Percentiles rank a stretch among this genome's conserved stretches.
phyloP scores from a whole-genome alignment of 2,888 invertebrate genomes.

The Stomorhina lunata region DNA sequence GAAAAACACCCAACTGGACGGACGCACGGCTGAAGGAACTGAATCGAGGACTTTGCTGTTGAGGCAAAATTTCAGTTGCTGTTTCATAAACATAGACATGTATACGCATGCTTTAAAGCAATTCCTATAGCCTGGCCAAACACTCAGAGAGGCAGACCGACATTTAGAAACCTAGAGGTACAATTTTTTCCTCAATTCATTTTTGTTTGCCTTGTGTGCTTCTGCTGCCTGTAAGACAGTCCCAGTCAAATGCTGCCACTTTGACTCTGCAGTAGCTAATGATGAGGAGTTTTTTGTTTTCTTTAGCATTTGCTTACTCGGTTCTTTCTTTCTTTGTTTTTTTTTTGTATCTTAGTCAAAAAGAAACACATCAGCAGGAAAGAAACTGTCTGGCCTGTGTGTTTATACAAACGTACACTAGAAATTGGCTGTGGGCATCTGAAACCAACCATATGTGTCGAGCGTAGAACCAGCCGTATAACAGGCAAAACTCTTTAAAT shows the following conservation, averaged over 20 bases:
- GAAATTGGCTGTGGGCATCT: slow-evolving; percentile 38
- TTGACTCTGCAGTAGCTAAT: slow-evolving; percentile 58
- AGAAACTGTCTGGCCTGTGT: slow-evolving; percentile 35
- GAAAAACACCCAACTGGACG: not conserved
- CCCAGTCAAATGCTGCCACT: slow-evolving; percentile 23
- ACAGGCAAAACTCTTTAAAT: slow-evolving; percentile 53
- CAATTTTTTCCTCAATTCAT: slow-evolving; percentile 4
- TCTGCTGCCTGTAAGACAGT: not conserved
- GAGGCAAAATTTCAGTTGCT: slow-evolving; percentile 16
- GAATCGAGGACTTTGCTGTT: slow-evolving; percentile 30
- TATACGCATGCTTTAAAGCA: slow-evolving; percentile 56
- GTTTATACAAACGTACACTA: slow-evolving; percentile 41
- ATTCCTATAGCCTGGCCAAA: slow-evolving; percentile 34
- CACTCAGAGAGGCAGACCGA: slow-evolving; percentile 3
- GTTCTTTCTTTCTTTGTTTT: not conserved
- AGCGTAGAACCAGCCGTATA: slow-evolving; percentile 28
- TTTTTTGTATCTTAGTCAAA: not conserved
- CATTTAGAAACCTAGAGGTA: slow-evolving; percentile 45
- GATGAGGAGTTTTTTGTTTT: slow-evolving; percentile 53
- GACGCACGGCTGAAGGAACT: not conserved
- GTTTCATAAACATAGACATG: slow-evolving; percentile 36
- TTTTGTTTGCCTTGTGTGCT: slow-evolving; percentile 26
- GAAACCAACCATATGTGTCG: slow-evolving; percentile 41
- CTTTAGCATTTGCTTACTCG: not conserved
- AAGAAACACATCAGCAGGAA: slow-evolving; percentile 52